These are phyloP conservation scores for Microtus ochrogaster DNA, from an alignment of 2,113 vertebrate genomes.

Conservation along the genomic window DNA sequence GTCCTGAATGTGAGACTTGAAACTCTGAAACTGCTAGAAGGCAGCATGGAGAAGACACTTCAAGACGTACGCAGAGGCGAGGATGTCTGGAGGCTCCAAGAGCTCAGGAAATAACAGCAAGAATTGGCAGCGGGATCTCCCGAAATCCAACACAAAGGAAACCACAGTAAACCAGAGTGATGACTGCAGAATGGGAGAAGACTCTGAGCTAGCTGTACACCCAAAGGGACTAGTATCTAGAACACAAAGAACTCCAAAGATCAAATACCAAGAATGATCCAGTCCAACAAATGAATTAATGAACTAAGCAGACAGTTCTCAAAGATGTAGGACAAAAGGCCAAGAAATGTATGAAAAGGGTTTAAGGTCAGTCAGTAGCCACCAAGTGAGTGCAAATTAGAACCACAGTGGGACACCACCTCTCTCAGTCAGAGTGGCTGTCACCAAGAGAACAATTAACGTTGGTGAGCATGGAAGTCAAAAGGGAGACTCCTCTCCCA, in stretches of 20 bases:
- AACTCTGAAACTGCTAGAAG: not conserved
- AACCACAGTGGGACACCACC: no score
- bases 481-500: not conserved
- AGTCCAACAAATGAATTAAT: not conserved
- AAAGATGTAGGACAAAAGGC: not conserved
- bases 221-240: not conserved
- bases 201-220: no score
- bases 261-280: not conserved
- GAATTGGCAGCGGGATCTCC: not conserved
- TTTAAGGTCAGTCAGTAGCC: no score
- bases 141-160: not conserved
- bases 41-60: not conserved
- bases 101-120: not conserved
- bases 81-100: not conserved
- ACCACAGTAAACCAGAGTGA: not conserved
- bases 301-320: no score
- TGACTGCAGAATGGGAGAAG: no score
- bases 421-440: not conserved
- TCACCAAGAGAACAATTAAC: not conserved
- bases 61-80: not conserved
- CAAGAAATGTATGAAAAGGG: not conserved
- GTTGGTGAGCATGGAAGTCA: no score
- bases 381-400: not conserved
- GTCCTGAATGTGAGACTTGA: not conserved
- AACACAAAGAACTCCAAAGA: not conserved